phyloP scores from a whole-genome alignment of 1,140 invertebrate species.

The Listronotus oregonensis region DNA sequence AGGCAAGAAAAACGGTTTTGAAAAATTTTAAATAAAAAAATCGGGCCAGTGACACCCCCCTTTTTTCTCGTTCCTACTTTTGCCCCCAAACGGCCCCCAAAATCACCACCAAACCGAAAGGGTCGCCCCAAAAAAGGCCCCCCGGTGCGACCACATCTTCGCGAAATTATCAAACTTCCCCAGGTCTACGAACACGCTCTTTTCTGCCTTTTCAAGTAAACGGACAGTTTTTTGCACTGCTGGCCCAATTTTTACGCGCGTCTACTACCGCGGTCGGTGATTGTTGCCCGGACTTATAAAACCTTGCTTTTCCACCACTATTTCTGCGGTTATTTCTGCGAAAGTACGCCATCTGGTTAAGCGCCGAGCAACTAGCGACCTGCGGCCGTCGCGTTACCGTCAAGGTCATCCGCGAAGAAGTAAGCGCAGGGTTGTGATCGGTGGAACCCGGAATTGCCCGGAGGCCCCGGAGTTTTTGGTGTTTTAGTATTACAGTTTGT shows the following conservation, averaged over 20 bases:
- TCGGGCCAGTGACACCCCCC: slow-evolving; percentile 21
- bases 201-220: slow-evolving; percentile 6
- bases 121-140: slow-evolving; percentile 13
- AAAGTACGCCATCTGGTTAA: slow-evolving; percentile 34
- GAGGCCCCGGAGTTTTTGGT: background rate
- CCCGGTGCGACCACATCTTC: slow-evolving; percentile 26
- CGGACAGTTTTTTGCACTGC: slow-evolving; percentile 30
- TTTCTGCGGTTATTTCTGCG: slow-evolving; percentile 20
- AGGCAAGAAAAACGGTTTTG: slow-evolving; percentile 6
- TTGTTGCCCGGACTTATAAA: slow-evolving; percentile 36
- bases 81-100: slow-evolving; percentile 21
- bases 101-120: slow-evolving; percentile 15
- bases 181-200: slow-evolving; percentile 23
- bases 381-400: slow-evolving; percentile 4
- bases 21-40: slow-evolving; percentile 15
- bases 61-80: slow-evolving; percentile 16
- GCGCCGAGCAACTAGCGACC: slow-evolving; percentile 8
- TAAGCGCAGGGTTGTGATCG: slow-evolving; percentile 8
- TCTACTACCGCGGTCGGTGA: slow-evolving; percentile 36
- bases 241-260: slow-evolving; percentile 35
- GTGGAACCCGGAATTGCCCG: background rate
- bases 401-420: slow-evolving; percentile 28
- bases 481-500: too few relatives aligned
- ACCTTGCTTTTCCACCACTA: slow-evolving; percentile 39
- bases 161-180: slow-evolving; percentile 14